Evolutionary conservation across 2,113 vertebrate species (phyloP).

Genomic region (Syngnathus floridae): DNA sequence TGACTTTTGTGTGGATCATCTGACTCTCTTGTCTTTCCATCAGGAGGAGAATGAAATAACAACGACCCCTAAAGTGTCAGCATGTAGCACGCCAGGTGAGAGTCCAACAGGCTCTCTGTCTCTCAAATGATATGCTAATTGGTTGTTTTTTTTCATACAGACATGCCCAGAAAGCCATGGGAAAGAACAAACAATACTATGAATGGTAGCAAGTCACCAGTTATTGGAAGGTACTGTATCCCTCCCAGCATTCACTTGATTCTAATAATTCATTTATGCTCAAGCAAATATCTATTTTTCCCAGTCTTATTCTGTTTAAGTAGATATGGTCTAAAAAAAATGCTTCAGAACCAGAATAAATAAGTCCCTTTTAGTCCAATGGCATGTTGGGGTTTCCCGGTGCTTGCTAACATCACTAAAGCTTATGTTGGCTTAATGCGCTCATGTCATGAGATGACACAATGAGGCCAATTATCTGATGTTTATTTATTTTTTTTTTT

Average conservation of each 20-base stretch:
- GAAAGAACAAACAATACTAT: slow-evolving; percentile 83
- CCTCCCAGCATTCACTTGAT: neutral
- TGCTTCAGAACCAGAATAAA: neutral
- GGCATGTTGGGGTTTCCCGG: slow-evolving; percentile 42
- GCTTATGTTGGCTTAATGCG: slow-evolving; percentile 32
- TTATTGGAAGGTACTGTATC: slow-evolving; percentile 89
- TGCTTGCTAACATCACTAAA: slow-evolving; percentile 54
- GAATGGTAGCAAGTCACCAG: slow-evolving; percentile 98
- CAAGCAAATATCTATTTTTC: neutral
- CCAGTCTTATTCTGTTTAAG: neutral
- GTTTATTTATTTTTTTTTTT: no score
- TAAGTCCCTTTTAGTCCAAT: neutral
- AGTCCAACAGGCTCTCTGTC: no score
- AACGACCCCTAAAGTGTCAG: slow-evolving; percentile 80
- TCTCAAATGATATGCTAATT: neutral
- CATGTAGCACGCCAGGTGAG: slow-evolving; percentile 94
- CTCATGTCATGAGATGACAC: neutral
- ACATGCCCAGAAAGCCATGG: slow-evolving; percentile 96
- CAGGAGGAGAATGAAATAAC: slow-evolving; percentile 86
- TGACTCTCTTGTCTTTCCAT: slow-evolving; percentile 24
- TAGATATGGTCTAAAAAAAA: neutral
- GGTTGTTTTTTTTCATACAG: slow-evolving; percentile 54
- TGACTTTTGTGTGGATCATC: neutral
- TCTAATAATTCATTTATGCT: neutral
- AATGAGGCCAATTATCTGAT: neutral